phyloP scores from a whole-genome alignment of 2,888 invertebrate species.

The Oligia strigilis region DNA sequence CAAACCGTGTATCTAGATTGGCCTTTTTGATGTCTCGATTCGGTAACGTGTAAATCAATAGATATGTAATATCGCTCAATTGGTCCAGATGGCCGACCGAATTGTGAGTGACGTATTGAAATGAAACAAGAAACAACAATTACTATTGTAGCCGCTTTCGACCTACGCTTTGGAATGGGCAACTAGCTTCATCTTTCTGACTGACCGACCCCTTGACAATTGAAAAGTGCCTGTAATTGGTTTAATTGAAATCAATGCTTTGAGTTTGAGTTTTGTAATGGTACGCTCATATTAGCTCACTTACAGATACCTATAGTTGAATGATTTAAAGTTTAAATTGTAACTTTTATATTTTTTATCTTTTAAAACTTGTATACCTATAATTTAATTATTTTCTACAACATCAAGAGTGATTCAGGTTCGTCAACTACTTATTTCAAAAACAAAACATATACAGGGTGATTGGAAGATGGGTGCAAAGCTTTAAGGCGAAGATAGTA shows the following conservation, averaged over 20 bases:
- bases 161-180: too few relatives aligned
- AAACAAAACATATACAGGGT: not conserved
- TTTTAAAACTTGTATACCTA: not conserved
- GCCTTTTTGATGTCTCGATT: slow-evolving; percentile 54
- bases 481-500: too few relatives aligned
- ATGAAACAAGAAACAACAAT: slow-evolving; percentile 40
- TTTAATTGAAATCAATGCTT: too few relatives aligned
- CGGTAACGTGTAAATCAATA: slow-evolving; percentile 63
- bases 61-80: slow-evolving; percentile 66
- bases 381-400: not conserved
- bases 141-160: slow-evolving; percentile 33
- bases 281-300: slow-evolving; percentile 3
- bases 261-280: not conserved
- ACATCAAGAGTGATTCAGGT: not conserved
- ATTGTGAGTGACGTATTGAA: slow-evolving; percentile 60
- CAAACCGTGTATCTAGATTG: slow-evolving; percentile 40
- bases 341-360: not conserved
- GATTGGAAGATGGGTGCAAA: too few relatives aligned
- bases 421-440: not conserved
- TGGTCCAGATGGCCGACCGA: slow-evolving; percentile 61
- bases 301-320: not conserved
- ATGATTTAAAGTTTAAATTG: not conserved
- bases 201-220: too few relatives aligned
- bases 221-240: too few relatives aligned
- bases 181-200: too few relatives aligned